Percentiles rank a stretch among this genome's conserved stretches.
Evolutionary conservation across 2,797 vertebrate genomes (phyloP).

Genomic region (Iguana delicatissima): DNA sequence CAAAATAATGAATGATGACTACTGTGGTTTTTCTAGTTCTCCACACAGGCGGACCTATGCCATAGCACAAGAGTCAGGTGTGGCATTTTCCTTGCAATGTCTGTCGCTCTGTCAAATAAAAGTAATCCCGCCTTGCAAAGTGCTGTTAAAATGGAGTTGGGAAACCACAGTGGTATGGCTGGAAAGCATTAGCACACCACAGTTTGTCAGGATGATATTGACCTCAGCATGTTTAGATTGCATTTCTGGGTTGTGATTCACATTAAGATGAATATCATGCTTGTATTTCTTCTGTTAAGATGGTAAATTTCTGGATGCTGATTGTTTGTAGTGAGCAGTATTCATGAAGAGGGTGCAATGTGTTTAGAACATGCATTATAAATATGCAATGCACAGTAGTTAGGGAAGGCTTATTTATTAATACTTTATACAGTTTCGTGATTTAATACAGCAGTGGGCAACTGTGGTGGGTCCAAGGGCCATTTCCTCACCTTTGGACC

Average conservation of each 20-base stretch:
- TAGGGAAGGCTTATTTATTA: background rate
- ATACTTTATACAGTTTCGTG: too few species aligned
- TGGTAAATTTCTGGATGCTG: background rate
- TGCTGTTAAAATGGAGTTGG: slow-evolving; percentile 23
- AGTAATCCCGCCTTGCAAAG: background rate
- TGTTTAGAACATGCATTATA: background rate
- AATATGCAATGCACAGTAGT: background rate
- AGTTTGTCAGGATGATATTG: background rate
- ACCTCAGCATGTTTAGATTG: background rate
- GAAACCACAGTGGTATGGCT: background rate
- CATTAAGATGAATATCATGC: background rate
- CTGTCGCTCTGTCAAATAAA: background rate
- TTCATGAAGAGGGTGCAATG: slow-evolving; percentile 9
- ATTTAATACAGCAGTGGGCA: too few species aligned
- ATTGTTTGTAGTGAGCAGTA: background rate
- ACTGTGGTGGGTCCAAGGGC: background rate
- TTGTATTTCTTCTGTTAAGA: background rate
- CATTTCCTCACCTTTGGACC: background rate
- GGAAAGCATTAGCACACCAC: slow-evolving; percentile 22
- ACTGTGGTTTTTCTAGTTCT: background rate
- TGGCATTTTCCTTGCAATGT: slow-evolving; percentile 6
- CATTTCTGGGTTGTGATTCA: slow-evolving; percentile 12
- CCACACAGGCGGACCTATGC: background rate
- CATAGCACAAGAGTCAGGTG: background rate
- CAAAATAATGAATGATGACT: background rate